Conservation (phyloP, 2,888 invertebrate genomes). For the Leucoma salicis region DNA sequence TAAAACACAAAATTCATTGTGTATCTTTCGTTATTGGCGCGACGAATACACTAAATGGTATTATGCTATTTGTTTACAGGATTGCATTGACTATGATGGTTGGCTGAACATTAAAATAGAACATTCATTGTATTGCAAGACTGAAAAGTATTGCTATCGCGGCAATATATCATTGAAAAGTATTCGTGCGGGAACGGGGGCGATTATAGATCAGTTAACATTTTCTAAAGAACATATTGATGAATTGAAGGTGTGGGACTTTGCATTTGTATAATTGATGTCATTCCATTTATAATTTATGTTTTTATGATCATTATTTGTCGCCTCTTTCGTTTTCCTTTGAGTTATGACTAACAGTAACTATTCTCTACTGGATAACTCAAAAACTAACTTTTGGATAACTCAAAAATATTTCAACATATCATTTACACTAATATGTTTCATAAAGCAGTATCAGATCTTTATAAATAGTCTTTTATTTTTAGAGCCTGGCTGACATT, state of each 20-base stretch:
- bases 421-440: no score
- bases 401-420: no score
- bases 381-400: no score
- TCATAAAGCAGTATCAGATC: background rate
- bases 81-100: slow-evolving; percentile 86
- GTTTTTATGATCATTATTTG: no score
- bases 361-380: no score
- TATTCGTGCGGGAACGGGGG: slow-evolving; percentile 83
- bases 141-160: slow-evolving; percentile 82
- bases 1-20: background rate
- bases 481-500: slow-evolving; percentile 83
- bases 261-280: no score
- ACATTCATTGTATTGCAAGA: slow-evolving; percentile 84
- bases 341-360: background rate
- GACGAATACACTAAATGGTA: background rate
- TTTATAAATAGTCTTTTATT: background rate
- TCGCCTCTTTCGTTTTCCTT: no score
- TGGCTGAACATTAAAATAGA: slow-evolving; percentile 87
- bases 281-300: no score
- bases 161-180: slow-evolving; percentile 88
- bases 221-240: slow-evolving; percentile 80
- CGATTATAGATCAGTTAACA: slow-evolving; percentile 83
- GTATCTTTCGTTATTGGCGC: background rate
- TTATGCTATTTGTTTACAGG: slow-evolving; percentile 41
- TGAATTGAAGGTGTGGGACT: slow-evolving; percentile 80